These are phyloP conservation scores for Malurus melanocephalus DNA, from an alignment of 2,113 vertebrate species.

Conservation along the genomic window DNA sequence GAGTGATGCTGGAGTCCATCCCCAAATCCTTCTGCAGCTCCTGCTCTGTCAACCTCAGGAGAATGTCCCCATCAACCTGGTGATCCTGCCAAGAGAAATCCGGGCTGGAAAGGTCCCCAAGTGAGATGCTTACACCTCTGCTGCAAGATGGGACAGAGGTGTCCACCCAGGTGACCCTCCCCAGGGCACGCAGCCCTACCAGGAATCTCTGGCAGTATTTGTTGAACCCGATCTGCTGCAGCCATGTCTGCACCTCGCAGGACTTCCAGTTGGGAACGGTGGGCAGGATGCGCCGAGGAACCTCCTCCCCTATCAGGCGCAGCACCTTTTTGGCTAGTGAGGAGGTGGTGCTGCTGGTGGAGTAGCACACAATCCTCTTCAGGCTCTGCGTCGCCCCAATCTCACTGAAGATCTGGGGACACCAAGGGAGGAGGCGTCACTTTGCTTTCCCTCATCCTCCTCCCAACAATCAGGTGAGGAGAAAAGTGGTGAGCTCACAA, in stretches of 20 bases:
- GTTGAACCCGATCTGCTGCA: conserved; percentile 92
- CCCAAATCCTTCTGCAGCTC: conserved; percentile 85
- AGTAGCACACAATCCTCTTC: conserved; percentile 92
- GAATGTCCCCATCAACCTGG: conserved; percentile 92
- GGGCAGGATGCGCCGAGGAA: conserved; percentile 85
- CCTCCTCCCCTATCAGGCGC: conserved; percentile 85
- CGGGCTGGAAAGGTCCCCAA: not conserved
- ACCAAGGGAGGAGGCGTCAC: not conserved
- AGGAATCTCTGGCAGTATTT: conserved; percentile 83
- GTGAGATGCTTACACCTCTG: not conserved
- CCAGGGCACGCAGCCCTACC: conserved; percentile 60
- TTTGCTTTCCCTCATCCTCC: not conserved
- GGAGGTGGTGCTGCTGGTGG: conserved; percentile 84
- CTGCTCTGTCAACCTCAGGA: conserved; percentile 86
- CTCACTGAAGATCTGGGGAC: conserved; percentile 89
- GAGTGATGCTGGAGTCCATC: conserved; percentile 84
- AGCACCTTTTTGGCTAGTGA: conserved; percentile 87
- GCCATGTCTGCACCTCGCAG: conserved; percentile 90
- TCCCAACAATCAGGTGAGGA: not conserved
- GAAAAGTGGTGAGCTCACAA: not conserved
- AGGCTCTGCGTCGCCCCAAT: conserved; percentile 93
- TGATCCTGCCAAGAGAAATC: conserved; percentile 77
- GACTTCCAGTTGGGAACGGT: conserved; percentile 93
- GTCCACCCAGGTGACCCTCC: not conserved
- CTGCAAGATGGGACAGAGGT: not conserved